phyloP scores from a whole-genome alignment of 2,113 vertebrate species.

The Anolis sagrei region DNA sequence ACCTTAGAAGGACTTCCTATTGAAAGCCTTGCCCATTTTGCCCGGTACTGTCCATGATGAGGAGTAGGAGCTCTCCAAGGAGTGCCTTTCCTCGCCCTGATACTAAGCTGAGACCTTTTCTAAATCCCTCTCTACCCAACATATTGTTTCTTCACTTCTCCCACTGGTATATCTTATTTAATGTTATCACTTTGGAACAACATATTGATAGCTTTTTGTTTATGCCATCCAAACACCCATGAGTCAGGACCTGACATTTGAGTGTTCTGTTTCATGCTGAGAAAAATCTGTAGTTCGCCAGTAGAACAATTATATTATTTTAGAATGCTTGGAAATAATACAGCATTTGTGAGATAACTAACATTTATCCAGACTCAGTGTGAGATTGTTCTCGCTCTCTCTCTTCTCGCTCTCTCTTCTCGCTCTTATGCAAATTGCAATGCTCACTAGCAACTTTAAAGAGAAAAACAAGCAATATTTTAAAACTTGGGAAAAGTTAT shows the following conservation, averaged over 20 bases:
- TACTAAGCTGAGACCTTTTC: neutral
- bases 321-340: conserved; percentile 67
- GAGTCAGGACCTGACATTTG: conserved; percentile 78
- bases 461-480: conserved; percentile 52
- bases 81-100: neutral
- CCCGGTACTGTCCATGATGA: neutral
- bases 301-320: conserved; percentile 65
- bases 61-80: no score
- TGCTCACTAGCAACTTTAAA: conserved; percentile 32
- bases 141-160: neutral
- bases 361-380: conserved; percentile 62
- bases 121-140: neutral
- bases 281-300: conserved; percentile 75
- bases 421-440: conserved; percentile 26
- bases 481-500: conserved; percentile 48
- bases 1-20: neutral
- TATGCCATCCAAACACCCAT: conserved; percentile 72
- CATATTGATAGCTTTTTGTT: conserved; percentile 71
- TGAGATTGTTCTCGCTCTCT: conserved; percentile 66
- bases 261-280: conserved; percentile 75
- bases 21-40: neutral
- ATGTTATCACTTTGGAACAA: conserved; percentile 56
- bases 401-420: neutral
- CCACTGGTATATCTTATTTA: conserved; percentile 56
- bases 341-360: conserved; percentile 65